phyloP scores from a whole-genome alignment of 1,140 invertebrate genomes.

The Heliconius hermathena region DNA sequence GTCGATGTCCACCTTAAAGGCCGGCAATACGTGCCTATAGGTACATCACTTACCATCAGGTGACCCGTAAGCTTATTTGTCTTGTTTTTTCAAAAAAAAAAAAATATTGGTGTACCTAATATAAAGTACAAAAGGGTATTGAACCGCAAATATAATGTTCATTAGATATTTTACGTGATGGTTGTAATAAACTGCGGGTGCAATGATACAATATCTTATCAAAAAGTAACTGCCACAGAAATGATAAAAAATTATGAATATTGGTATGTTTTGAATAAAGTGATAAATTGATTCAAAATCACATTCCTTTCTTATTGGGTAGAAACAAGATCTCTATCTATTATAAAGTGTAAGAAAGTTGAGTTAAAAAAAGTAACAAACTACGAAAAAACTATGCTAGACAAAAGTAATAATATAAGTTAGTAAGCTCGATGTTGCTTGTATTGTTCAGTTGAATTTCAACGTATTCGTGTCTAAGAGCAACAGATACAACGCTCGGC shows the following conservation, averaged over 20 bases:
- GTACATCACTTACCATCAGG: too few species aligned
- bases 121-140: constrained; percentile 18
- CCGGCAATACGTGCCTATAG: too few species aligned
- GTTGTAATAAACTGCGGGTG: constrained; percentile 7
- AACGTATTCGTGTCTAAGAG: constrained; percentile 21
- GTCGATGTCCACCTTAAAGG: too few species aligned
- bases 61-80: too few species aligned
- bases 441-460: neutral
- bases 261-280: neutral
- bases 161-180: constrained; percentile 46
- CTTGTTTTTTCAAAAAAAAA: neutral
- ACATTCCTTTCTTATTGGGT: neutral
- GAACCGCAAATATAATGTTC: constrained; percentile 35
- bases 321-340: too few species aligned
- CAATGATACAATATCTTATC: neutral
- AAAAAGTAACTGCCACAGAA: neutral
- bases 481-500: constrained; percentile 43
- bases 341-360: neutral
- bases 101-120: neutral
- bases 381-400: too few species aligned
- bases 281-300: neutral
- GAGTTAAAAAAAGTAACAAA: neutral
- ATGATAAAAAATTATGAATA: neutral
- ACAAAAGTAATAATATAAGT: neutral
- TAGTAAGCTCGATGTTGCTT: neutral